phyloP scores from a whole-genome alignment of 2,888 invertebrate species.

The Lepetodrilus schrolli region DNA sequence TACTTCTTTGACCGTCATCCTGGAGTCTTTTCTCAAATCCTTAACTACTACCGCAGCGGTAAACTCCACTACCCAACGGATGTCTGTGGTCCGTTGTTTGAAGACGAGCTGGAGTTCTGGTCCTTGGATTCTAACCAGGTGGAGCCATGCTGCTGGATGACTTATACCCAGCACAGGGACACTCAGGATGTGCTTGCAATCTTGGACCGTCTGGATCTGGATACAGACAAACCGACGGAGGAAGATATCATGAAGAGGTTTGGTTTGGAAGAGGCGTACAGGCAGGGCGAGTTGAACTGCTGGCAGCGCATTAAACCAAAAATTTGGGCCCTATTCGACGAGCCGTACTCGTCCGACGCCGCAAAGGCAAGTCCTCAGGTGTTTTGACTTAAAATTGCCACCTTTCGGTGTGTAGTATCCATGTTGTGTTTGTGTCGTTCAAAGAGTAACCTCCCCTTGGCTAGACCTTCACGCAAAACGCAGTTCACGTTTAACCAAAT shows the following conservation, averaged over 20 bases:
- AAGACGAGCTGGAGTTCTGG: constrained; percentile 99
- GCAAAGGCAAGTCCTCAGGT: constrained; percentile 86
- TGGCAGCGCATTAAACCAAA: constrained; percentile 98
- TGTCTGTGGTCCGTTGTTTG: constrained; percentile 98
- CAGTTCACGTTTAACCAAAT: no score
- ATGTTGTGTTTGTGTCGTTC: background rate
- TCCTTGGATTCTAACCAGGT: constrained; percentile 99
- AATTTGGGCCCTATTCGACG: constrained; percentile 99
- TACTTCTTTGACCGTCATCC: constrained; percentile 98
- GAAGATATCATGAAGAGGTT: constrained; percentile 98
- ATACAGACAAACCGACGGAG: constrained; percentile 96
- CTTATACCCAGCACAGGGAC: constrained; percentile 90
- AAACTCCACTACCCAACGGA: constrained; percentile 99
- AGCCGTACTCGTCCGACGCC: constrained; percentile 97
- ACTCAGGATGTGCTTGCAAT: constrained; percentile 99
- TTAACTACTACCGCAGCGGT: constrained; percentile 98
- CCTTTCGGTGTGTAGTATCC: constrained; percentile 5
- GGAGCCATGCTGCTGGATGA: constrained; percentile 99
- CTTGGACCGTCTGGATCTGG: constrained; percentile 95
- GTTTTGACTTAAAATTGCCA: constrained; percentile 26
- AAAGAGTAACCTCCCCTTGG: background rate
- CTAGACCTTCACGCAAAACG: background rate
- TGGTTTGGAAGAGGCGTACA: constrained; percentile 79
- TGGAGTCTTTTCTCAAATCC: constrained; percentile 93
- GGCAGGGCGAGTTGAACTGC: constrained; percentile 75